A percentile compares a stretch with the other conserved stretches of the same genome.
Evolutionary conservation across 2,797 vertebrate genomes (phyloP).

Genomic region (Coregonus suidteri): DNA sequence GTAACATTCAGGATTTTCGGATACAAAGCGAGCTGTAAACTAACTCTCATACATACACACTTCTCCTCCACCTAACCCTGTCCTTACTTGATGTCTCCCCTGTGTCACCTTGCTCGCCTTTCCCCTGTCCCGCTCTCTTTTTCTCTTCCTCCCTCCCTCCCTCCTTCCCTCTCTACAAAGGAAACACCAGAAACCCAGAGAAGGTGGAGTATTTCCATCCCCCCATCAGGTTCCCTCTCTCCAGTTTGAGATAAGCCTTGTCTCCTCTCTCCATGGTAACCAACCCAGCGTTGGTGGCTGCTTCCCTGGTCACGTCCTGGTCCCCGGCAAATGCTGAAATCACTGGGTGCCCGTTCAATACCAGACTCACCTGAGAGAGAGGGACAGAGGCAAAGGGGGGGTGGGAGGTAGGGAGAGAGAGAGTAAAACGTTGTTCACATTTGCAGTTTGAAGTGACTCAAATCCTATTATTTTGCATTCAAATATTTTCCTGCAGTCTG

Average conservation of each 20-base stretch:
- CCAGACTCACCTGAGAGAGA: slow-evolving; percentile 81
- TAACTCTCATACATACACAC: background rate
- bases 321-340: slow-evolving; percentile 88
- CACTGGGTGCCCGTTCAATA: slow-evolving; percentile 84
- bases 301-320: slow-evolving; percentile 86
- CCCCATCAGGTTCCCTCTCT: slow-evolving; percentile 86
- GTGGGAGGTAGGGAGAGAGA: background rate
- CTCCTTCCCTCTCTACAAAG: slow-evolving; percentile 59
- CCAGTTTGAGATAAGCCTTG: slow-evolving; percentile 84
- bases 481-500: too few species aligned
- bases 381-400: background rate
- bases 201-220: slow-evolving; percentile 90
- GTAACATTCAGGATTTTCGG: background rate
- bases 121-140: background rate
- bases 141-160: background rate
- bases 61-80: background rate
- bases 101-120: background rate
- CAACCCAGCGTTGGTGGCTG: slow-evolving; percentile 84
- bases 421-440: too few species aligned
- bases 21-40: background rate
- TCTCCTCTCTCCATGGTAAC: slow-evolving; percentile 85
- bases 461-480: too few species aligned
- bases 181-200: slow-evolving; percentile 84
- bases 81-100: background rate
- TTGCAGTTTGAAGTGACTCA: too few species aligned